Percentiles rank a stretch among this genome's conserved stretches.
These are phyloP conservation scores for Apocheima hispidaria DNA, from an alignment of 2,888 invertebrate species.

Conservation along the genomic window DNA sequence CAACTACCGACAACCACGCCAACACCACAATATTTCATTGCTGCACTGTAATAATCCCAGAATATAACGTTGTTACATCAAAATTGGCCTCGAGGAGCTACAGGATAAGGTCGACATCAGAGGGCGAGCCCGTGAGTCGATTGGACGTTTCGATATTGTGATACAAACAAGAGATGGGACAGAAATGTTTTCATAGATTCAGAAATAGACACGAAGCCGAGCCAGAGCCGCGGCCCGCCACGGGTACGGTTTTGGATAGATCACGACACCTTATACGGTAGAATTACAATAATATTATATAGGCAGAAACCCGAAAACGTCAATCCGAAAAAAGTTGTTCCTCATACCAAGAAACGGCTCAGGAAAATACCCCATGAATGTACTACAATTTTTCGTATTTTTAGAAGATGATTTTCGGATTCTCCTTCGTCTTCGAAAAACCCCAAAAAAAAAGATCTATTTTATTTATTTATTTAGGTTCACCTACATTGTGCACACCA, in stretches of 20 bases:
- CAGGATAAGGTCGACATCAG: conserved; percentile 16
- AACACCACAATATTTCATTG: conserved; percentile 49
- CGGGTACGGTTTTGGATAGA: not conserved
- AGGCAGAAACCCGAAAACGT: too few relatives aligned
- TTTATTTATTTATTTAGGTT: too few relatives aligned
- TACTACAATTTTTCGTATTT: too few relatives aligned
- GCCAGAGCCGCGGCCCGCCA: not conserved
- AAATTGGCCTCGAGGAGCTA: conserved; percentile 11
- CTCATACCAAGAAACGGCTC: too few relatives aligned
- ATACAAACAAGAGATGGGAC: conserved; percentile 63
- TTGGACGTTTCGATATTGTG: conserved; percentile 48
- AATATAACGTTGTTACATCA: conserved; percentile 10
- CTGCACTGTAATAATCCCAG: conserved; percentile 46
- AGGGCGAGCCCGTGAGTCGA: not conserved
- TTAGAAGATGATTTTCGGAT: too few relatives aligned
- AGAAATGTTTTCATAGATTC: conserved; percentile 72
- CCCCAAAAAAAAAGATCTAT: too few relatives aligned
- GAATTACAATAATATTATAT: conserved; percentile 1
- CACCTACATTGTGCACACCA: too few relatives aligned
- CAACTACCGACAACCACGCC: conserved; percentile 48
- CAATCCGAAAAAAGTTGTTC: too few relatives aligned
- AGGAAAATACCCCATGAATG: too few relatives aligned
- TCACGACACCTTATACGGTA: conserved; percentile 16
- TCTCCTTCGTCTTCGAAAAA: too few relatives aligned
- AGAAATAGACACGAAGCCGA: conserved; percentile 62